Conservation (phyloP, 2,113 vertebrate genomes). For the Ginglymostoma cirratum region DNA sequence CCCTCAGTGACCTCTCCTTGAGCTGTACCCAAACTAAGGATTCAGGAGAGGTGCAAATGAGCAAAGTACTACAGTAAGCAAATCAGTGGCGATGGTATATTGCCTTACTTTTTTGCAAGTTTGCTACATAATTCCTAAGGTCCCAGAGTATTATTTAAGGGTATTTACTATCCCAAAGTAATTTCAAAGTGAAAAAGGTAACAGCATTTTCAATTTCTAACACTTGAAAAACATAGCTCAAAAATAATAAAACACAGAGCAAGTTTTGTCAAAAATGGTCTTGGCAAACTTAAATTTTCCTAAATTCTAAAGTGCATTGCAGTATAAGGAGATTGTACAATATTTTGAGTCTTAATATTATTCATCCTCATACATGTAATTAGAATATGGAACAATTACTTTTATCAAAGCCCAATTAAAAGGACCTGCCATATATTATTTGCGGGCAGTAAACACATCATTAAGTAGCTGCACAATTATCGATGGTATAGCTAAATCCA, state of each 20-base stretch:
- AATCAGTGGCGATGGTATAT: constrained; percentile 6
- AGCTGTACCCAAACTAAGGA: not conserved
- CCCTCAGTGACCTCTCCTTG: constrained; percentile 29
- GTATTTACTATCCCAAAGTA: constrained; percentile 17
- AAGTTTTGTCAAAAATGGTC: constrained; percentile 32
- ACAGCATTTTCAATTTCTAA: constrained; percentile 24
- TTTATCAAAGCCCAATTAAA: not conserved
- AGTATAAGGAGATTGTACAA: constrained; percentile 4
- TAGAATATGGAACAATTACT: not conserved
- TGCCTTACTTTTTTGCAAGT: constrained; percentile 31
- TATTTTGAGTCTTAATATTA: constrained; percentile 15
- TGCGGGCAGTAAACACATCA: not conserved
- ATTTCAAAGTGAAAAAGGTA: constrained; percentile 26
- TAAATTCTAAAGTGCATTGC: constrained; percentile 37
- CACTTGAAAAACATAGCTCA: constrained; percentile 13
- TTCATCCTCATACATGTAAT: not conserved
- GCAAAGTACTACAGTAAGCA: constrained; percentile 30
- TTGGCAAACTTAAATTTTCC: constrained; percentile 34
- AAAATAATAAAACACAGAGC: constrained; percentile 19
- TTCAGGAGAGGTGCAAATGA: constrained; percentile 35
- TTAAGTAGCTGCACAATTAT: not conserved
- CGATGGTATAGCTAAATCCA: constrained; percentile 1
- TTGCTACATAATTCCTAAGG: constrained; percentile 32
- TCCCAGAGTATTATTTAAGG: constrained; percentile 26
- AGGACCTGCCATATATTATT: not conserved